These are phyloP conservation scores for Allygus modestus DNA, from an alignment of 2,888 invertebrate species.

Conservation along the genomic window DNA sequence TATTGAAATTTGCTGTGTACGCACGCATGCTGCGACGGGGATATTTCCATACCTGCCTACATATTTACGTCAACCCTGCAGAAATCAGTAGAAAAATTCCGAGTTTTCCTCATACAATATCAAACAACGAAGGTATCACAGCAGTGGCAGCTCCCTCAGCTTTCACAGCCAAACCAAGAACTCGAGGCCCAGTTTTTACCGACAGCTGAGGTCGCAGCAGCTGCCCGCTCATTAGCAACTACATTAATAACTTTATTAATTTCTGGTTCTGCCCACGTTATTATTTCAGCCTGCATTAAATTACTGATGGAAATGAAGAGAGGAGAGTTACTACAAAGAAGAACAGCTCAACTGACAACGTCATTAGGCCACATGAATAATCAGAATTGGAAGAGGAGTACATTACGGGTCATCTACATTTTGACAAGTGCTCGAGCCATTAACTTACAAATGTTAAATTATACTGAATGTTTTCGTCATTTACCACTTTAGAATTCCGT, in stretches of 20 bases:
- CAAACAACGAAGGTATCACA: no score
- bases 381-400: neutral
- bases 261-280: slow-evolving; percentile 55
- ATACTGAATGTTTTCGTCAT: neutral
- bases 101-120: no score
- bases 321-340: slow-evolving; percentile 27
- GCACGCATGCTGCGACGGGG: no score
- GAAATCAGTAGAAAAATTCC: no score
- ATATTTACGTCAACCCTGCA: no score
- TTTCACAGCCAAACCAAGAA: no score
- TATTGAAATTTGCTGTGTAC: no score
- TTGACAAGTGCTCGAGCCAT: neutral
- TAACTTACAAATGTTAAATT: neutral
- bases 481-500: no score
- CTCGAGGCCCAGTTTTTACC: no score
- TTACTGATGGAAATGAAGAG: slow-evolving; percentile 46
- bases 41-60: no score
- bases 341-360: slow-evolving; percentile 12
- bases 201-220: slow-evolving; percentile 41
- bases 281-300: slow-evolving; percentile 49
- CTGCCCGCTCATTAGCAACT: slow-evolving; percentile 46
- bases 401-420: slow-evolving; percentile 14
- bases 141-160: no score
- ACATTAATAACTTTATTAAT: slow-evolving; percentile 58
- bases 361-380: slow-evolving; percentile 44